Evolutionary conservation across 1,140 invertebrate species (phyloP).

Genomic region (Hylaeus anthracinus): DNA sequence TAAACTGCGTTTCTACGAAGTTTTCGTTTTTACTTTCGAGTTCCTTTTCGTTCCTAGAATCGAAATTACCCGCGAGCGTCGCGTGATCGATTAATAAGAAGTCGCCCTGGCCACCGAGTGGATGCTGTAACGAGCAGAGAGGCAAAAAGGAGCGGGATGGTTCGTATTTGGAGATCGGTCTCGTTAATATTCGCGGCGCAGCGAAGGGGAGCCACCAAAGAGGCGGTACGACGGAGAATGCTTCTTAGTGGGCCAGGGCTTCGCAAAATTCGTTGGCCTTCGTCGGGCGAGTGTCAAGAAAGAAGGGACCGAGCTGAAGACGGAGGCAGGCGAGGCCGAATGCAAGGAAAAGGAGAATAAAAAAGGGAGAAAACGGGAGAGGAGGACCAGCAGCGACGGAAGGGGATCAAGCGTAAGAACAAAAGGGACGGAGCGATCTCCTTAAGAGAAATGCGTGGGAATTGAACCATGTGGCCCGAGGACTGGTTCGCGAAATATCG

Average conservation of each 20-base stretch:
- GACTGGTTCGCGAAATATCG: slow-evolving; percentile 73
- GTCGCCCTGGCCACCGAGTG: slow-evolving; percentile 14
- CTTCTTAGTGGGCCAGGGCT: slow-evolving; percentile 69
- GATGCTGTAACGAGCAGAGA: slow-evolving; percentile 41
- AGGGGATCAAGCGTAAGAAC: slow-evolving; percentile 29
- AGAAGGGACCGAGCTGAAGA: slow-evolving; percentile 27
- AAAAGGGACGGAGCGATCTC: slow-evolving; percentile 43
- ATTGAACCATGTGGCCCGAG: slow-evolving; percentile 71
- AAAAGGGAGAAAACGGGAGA: slow-evolving; percentile 6
- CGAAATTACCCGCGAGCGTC: not conserved
- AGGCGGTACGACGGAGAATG: not conserved
- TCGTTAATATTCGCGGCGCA: slow-evolving; percentile 54
- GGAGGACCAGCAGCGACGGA: slow-evolving; percentile 22
- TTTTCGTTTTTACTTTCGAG: not conserved
- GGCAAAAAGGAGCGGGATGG: slow-evolving; percentile 26
- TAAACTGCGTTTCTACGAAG: not conserved
- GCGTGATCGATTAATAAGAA: slow-evolving; percentile 10
- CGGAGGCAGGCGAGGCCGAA: slow-evolving; percentile 37
- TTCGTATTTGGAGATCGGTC: slow-evolving; percentile 54
- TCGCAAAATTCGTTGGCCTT: slow-evolving; percentile 68
- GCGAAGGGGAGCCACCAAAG: not conserved
- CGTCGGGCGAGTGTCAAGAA: slow-evolving; percentile 34
- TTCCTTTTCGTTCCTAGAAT: not conserved
- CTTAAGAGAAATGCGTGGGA: slow-evolving; percentile 73
- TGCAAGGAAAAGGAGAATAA: slow-evolving; percentile 25